Evolutionary conservation across 2,888 invertebrate species (phyloP).

Genomic region (Lottia gigantea): DNA sequence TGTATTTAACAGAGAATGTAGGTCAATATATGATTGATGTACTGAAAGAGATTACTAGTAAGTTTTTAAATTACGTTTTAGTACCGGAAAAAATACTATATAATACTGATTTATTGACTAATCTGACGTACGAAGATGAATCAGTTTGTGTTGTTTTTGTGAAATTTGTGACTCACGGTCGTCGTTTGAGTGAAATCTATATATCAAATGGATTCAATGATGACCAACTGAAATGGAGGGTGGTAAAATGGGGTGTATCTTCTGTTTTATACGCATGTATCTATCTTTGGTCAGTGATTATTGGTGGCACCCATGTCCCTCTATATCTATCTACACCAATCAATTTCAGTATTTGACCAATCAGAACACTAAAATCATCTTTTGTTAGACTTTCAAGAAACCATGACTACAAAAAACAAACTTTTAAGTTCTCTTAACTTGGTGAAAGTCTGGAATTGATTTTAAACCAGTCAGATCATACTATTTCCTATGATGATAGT

Average conservation of each 20-base stretch:
- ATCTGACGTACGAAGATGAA: neutral
- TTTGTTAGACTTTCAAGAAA: neutral
- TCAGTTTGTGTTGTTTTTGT: neutral
- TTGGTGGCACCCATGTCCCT: too few relatives aligned
- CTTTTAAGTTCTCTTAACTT: too few relatives aligned
- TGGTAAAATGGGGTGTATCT: too few relatives aligned
- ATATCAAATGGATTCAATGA: neutral
- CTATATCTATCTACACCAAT: neutral
- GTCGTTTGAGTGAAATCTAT: neutral
- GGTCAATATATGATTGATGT: conserved; percentile 60
- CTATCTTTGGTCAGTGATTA: too few relatives aligned
- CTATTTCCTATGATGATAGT: too few relatives aligned
- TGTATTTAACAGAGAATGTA: conserved; percentile 59
- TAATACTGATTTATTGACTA: neutral
- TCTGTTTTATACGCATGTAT: neutral
- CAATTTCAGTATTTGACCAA: neutral
- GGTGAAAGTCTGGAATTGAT: too few relatives aligned
- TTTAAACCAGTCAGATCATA: too few relatives aligned
- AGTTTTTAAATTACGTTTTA: conserved; percentile 31
- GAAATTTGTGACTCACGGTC: neutral
- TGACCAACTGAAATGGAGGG: too few relatives aligned
- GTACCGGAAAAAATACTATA: neutral
- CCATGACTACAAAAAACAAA: too few relatives aligned
- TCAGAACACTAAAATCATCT: neutral
- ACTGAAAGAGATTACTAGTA: conserved; percentile 67